Base-by-base conservation (phyloP, 2,888 invertebrate species). In the Notodonta dromedarius region DNA sequence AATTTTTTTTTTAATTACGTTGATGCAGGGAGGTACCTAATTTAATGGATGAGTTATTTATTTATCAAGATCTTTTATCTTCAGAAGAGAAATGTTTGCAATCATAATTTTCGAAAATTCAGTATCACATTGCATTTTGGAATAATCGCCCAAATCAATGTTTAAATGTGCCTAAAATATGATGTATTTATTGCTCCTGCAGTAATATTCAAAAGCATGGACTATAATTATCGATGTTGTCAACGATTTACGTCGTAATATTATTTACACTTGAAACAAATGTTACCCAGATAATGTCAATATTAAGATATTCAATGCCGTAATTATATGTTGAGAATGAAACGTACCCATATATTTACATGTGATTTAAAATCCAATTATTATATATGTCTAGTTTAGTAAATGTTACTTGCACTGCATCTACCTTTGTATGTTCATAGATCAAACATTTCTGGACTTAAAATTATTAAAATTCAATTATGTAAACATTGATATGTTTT, bases 41-140 rank as follows among this genome's bases (percentile, higher is more conserved):
- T n/a, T n/a, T n/a, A n/a, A n/a, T n/a, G n/a, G n/a, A n/a, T n/a
- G n/a, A n/a, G n/a, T n/a, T 24, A 24, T 24, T 24, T 24, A 6
- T 42, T 42, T 42, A 11, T 42, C 9, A 9, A 42, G 42, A 1
- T 11, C 42, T 42, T 9, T 9, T 42, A 5, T 46, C 11, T n/a
- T 11, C 5, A 46, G 46, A 4, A 46, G 13, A 13, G 13, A 13
- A 46, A 13, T 4, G 0, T 9, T 5, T 46, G 6, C 12, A 46
- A 51, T 51, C 35, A 35, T 5, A 4, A 8, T 51, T n/a, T 24
- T n/a, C 5, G 13, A 16, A 55, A 56, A 74, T 76, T 76, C 76
- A 73, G 74, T 76, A 76, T 76, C 71, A 67, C 69, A 56, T 56
- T 62, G 71, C 66, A 75, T 67, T 69, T 73, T 65, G 14, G 9